These are phyloP conservation scores for Spheniscus humboldti DNA, from an alignment of 2,797 vertebrate genomes.

Conservation along the genomic window DNA sequence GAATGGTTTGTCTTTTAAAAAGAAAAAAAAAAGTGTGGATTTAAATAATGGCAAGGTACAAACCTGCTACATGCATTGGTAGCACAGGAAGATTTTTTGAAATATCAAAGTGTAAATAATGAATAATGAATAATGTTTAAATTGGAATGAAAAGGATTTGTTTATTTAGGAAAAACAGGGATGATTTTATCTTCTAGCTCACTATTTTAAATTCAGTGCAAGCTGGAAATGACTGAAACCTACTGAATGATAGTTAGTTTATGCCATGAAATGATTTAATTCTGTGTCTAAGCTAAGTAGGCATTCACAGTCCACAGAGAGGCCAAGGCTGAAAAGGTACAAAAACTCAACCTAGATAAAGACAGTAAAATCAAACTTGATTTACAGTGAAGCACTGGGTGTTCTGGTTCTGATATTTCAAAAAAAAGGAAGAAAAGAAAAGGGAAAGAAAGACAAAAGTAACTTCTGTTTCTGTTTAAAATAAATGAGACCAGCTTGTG, in stretches of 20 bases:
- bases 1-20: not conserved
- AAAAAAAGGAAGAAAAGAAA: not conserved
- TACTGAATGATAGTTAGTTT: conserved; percentile 1
- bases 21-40: not conserved
- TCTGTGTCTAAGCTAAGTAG: conserved; percentile 9
- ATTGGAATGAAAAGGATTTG: not conserved
- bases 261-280: conserved; percentile 19
- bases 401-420: not conserved
- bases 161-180: not conserved
- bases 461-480: not conserved
- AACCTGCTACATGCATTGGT: not conserved
- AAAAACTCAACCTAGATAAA: not conserved
- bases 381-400: not conserved
- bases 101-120: not conserved
- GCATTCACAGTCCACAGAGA: not conserved
- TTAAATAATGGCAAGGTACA: not conserved
- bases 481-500: not conserved
- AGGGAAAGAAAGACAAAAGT: conserved; percentile 9
- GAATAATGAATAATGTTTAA: not conserved
- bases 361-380: not conserved
- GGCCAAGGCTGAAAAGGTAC: not conserved
- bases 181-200: not conserved
- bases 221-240: conserved; percentile 27
- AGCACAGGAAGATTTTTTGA: not conserved
- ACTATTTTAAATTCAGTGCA: conserved; percentile 13